These are phyloP conservation scores for Sturmia bella DNA, from an alignment of 2,888 invertebrate species.

Conservation along the genomic window DNA sequence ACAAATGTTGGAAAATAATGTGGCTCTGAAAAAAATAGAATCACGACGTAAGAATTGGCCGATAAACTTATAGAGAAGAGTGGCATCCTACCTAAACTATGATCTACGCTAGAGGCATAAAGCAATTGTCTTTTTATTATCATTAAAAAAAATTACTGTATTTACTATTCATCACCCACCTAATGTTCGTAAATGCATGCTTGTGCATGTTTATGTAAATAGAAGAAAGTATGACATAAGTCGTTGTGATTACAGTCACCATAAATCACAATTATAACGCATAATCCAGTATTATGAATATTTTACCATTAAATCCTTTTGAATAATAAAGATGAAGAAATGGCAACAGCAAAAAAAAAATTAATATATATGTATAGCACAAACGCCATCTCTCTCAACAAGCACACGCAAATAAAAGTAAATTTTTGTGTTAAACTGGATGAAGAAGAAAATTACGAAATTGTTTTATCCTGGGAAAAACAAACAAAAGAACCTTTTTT, in stretches of 20 bases:
- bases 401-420: slow-evolving; percentile 49
- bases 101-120: no score
- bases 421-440: neutral
- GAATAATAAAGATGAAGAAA: slow-evolving; percentile 58
- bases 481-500: slow-evolving; percentile 26
- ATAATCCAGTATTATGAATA: slow-evolving; percentile 70
- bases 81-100: no score
- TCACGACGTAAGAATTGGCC: no score
- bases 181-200: slow-evolving; percentile 9
- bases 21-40: no score
- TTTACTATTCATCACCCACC: neutral
- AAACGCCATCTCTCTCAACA: slow-evolving; percentile 23
- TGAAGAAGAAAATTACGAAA: slow-evolving; percentile 41
- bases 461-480: slow-evolving; percentile 53
- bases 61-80: no score
- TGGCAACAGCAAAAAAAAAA: neutral
- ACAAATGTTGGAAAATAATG: no score
- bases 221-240: slow-evolving; percentile 41
- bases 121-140: neutral
- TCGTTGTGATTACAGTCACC: slow-evolving; percentile 65
- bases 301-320: slow-evolving; percentile 69
- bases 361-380: slow-evolving; percentile 2
- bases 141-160: neutral
- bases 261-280: slow-evolving; percentile 70
- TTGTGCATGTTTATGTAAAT: neutral